phyloP scores from a whole-genome alignment of 2,888 invertebrate genomes.

The Drosophila mercatorum region DNA sequence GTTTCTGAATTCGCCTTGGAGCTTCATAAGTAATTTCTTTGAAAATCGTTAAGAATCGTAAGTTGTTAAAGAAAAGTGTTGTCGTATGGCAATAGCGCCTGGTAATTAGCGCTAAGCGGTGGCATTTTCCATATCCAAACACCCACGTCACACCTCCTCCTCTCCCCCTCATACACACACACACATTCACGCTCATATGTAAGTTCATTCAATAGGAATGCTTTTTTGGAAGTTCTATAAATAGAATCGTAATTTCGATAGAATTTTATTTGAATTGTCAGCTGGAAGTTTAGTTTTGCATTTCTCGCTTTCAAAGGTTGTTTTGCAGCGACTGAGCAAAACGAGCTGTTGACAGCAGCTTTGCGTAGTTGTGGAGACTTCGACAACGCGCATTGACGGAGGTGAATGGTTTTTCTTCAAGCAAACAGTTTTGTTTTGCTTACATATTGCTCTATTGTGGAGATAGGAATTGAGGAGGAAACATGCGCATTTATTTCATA shows the following conservation, averaged over 20 bases:
- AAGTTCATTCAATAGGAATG: neutral
- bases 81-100: neutral
- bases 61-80: neutral
- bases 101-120: neutral
- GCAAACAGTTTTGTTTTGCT: neutral
- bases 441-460: neutral
- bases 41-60: neutral
- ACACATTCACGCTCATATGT: neutral
- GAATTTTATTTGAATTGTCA: neutral
- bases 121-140: neutral
- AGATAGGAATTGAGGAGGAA: neutral
- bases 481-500: neutral
- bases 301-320: slow-evolving; percentile 1
- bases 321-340: neutral
- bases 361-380: neutral
- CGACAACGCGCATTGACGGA: neutral
- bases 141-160: neutral
- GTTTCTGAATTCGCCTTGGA: too few species aligned
- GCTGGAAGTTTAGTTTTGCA: slow-evolving; percentile 3
- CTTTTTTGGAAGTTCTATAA: neutral
- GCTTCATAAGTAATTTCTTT: too few species aligned
- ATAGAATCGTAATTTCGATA: slow-evolving; percentile 3
- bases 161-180: neutral
- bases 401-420: neutral
- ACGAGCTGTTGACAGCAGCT: slow-evolving; percentile 1